Evolutionary conservation across 2,797 vertebrate genomes (phyloP), one percentile per base, ranked within the genome.

Genomic region (Carcharodon carcharias): DNA sequence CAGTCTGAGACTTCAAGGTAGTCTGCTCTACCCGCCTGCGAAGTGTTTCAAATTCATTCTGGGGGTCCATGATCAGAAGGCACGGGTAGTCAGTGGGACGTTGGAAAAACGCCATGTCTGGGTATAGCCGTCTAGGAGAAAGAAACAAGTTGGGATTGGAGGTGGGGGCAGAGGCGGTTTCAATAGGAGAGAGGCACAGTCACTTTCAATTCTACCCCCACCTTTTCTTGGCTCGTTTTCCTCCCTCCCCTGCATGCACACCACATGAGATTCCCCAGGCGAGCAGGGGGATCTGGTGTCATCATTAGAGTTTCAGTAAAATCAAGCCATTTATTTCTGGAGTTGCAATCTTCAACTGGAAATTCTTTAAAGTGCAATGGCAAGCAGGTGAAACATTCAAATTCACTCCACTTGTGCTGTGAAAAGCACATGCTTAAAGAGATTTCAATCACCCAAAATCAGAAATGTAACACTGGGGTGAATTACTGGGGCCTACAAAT

Each of bases 31-130:
- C 99, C 0, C 99, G 98, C 89, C 98, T 98, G 23, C 99, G 98
- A 87, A 99, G 98, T 0, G 99, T 99, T 98, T 99, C 99, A 0
- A 99, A 99, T 89, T 99, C 99, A 0, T 99, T 99, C 97, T 99
- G 98, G 0, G 99, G 99, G 96, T 99, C 99, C 97, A 99, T 97
- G 97, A 99, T 99, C 1, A 99, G 97, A 82, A 98, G 98, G 96
- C 99, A 99, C 0, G 99, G 99, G 97, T 99, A 99, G 26, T 99
- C 99, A 0, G 99, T 99, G 0, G 99, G 98, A 35, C 99, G 98
- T 98, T 99, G 99, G 98, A 99, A 99, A 97, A 99, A 99, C 0
- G 99, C 99, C 98, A 99, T 99, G 97, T 99, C 99, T 1, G 99
- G 99, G 96, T 99, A 99, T 94, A 99, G 97, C 96, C 99, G 98